Conservation (phyloP, 2,113 vertebrate genomes). For the Ranitomeya variabilis region DNA sequence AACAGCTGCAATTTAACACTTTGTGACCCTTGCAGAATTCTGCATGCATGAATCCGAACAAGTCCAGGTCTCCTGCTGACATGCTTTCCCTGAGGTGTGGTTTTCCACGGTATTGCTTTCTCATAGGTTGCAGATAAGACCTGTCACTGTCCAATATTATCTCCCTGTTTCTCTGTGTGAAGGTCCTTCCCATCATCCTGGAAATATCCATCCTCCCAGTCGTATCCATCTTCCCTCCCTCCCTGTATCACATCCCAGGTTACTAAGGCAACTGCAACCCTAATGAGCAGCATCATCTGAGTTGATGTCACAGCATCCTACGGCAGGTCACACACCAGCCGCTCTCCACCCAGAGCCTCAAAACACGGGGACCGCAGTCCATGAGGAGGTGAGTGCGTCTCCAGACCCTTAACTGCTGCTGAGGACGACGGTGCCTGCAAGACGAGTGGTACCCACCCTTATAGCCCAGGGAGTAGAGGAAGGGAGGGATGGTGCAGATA, state of each 20-base stretch:
- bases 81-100: background rate
- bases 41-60: background rate
- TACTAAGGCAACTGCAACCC: conserved; percentile 78
- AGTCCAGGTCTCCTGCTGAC: background rate
- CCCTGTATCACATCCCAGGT: conserved; percentile 74
- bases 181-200: conserved; percentile 54
- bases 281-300: conserved; percentile 80
- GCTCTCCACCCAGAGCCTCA: conserved; percentile 45
- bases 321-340: conserved; percentile 64
- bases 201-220: conserved; percentile 39
- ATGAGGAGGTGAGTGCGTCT: conserved; percentile 45
- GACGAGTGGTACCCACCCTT: conserved; percentile 52
- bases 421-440: background rate
- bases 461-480: conserved; percentile 35
- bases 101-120: background rate
- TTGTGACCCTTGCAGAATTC: background rate
- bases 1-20: background rate
- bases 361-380: conserved; percentile 48
- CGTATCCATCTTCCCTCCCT: conserved; percentile 29
- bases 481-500: conserved; percentile 32
- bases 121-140: background rate
- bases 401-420: background rate
- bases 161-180: background rate
- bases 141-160: background rate
- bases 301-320: conserved; percentile 70